Evolutionary conservation across 2,797 vertebrate species (phyloP).

Genomic region (Jordanella pulchra): DNA sequence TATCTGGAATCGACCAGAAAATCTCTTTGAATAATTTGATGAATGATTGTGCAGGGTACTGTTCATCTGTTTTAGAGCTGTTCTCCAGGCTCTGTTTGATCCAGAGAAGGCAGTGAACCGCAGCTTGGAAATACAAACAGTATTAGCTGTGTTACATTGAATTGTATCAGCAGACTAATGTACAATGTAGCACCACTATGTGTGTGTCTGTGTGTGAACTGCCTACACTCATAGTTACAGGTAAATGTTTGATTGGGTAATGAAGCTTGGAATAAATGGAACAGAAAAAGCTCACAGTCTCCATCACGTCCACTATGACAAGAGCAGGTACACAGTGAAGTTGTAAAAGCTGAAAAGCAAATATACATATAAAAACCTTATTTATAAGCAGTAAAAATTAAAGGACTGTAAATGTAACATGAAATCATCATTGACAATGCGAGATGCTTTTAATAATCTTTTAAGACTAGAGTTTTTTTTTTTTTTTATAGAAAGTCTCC

Average conservation of each 20-base stretch:
- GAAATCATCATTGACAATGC: conserved; percentile 9
- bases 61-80: conserved; percentile 29
- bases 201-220: conserved; percentile 22
- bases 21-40: conserved; percentile 13
- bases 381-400: conserved; percentile 6
- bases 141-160: conserved; percentile 21
- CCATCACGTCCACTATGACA: conserved; percentile 43
- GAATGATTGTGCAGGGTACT: too few relatives aligned
- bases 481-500: conserved; percentile 1
- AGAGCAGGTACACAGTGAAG: conserved; percentile 37
- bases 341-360: conserved; percentile 28
- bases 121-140: conserved; percentile 50
- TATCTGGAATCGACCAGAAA: conserved; percentile 41
- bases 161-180: conserved; percentile 50
- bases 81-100: conserved; percentile 30
- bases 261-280: conserved; percentile 69
- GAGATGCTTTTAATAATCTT: conserved; percentile 13
- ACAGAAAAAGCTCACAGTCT: conserved; percentile 54
- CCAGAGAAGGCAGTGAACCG: conserved; percentile 50
- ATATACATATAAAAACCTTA: conserved; percentile 3
- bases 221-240: conserved; percentile 26
- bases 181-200: conserved; percentile 23
- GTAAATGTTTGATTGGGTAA: conserved; percentile 80
- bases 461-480: conserved; percentile 6
- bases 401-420: neutral